Percentiles rank a stretch among this genome's conserved stretches.
phyloP scores from a whole-genome alignment of 2,888 invertebrate species.

The Epinotia bilunana region DNA sequence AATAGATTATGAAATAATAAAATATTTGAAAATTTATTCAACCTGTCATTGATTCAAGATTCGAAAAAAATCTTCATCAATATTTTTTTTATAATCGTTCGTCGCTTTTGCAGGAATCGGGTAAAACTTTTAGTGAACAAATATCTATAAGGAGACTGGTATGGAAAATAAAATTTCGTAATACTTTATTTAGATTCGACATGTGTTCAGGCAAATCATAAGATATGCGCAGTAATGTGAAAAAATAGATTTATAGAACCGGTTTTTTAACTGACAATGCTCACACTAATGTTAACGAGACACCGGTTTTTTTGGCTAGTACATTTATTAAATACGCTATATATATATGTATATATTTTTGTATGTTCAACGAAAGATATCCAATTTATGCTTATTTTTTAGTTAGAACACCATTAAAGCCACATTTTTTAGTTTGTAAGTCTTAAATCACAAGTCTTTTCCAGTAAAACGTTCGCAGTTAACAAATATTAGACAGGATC shows the following conservation, averaged over 20 bases:
- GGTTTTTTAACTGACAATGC: not conserved
- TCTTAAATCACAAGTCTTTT: constrained; percentile 23
- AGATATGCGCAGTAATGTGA: not conserved
- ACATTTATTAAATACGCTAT: not conserved
- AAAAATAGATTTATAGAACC: not conserved
- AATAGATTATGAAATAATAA: not conserved
- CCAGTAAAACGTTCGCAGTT: constrained; percentile 26
- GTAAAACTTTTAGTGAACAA: not conserved
- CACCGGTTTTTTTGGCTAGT: not conserved
- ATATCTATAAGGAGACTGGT: not conserved
- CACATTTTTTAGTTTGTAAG: constrained; percentile 26
- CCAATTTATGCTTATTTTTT: not conserved
- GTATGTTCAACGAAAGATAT: not conserved
- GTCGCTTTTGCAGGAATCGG: constrained; percentile 6
- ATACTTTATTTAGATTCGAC: not conserved
- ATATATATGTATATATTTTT: not conserved
- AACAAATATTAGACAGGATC: not conserved
- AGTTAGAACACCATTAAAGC: not conserved
- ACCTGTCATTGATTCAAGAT: constrained; percentile 31
- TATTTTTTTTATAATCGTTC: not conserved
- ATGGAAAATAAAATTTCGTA: not conserved
- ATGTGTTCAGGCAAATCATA: not conserved
- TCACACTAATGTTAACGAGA: not conserved
- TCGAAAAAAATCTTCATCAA: not conserved
- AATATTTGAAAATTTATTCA: not conserved